These are phyloP conservation scores for Brachionus rubens DNA, from an alignment of 1,140 invertebrate species.

Conservation along the genomic window DNA sequence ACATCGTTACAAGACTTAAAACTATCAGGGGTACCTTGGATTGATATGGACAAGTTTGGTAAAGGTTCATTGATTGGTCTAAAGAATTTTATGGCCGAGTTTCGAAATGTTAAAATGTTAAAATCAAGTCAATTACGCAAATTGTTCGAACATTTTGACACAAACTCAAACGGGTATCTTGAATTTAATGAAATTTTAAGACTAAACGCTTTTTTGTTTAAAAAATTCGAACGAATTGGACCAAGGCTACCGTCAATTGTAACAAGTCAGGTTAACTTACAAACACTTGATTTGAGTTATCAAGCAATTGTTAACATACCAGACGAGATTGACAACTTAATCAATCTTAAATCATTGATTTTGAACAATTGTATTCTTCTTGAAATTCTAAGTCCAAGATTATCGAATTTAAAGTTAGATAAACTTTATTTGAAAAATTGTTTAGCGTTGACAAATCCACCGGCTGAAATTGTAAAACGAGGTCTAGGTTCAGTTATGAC, in stretches of 20 bases:
- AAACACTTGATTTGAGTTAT: conserved; percentile 47
- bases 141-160: conserved; percentile 6
- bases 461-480: conserved; percentile 53
- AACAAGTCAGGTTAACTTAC: not conserved
- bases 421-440: conserved; percentile 54
- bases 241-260: not conserved
- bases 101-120: not conserved
- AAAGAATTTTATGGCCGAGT: not conserved
- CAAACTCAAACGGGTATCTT: conserved; percentile 24
- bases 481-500: conserved; percentile 53
- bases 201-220: conserved; percentile 31
- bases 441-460: conserved; percentile 54
- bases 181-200: conserved; percentile 8
- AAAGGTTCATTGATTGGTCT: not conserved
- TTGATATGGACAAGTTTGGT: not conserved
- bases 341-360: conserved; percentile 26
- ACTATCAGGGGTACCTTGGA: not conserved
- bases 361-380: conserved; percentile 36
- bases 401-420: conserved; percentile 51
- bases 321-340: conserved; percentile 38
- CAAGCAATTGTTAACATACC: conserved; percentile 48
- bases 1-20: not conserved
- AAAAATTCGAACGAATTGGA: conserved; percentile 19
- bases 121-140: not conserved
- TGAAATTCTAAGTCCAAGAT: conserved; percentile 49